These are phyloP conservation scores for Neuroscelio doddi DNA, from an alignment of 2,888 invertebrate genomes.

Conservation along the genomic window DNA sequence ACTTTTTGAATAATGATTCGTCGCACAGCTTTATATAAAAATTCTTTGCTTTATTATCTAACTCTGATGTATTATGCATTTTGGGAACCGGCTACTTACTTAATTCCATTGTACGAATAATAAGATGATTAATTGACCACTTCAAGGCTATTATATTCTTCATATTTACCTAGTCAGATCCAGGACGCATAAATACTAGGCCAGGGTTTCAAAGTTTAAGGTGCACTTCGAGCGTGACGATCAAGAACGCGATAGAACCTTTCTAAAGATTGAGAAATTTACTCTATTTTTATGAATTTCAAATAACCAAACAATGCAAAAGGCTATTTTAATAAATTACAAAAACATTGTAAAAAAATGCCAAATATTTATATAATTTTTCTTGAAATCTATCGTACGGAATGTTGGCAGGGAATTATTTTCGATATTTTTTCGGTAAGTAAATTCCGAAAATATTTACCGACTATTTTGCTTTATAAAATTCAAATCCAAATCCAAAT, in stretches of 20 bases:
- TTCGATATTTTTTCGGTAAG: too few relatives aligned
- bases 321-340: conserved; percentile 26
- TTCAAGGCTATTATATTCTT: conserved; percentile 12
- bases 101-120: conserved; percentile 15
- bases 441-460: too few relatives aligned
- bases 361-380: too few relatives aligned
- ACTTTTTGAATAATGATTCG: too few relatives aligned
- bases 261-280: not conserved
- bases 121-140: conserved; percentile 15
- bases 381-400: too few relatives aligned
- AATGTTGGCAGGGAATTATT: too few relatives aligned
- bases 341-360: too few relatives aligned
- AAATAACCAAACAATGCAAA: not conserved
- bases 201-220: conserved; percentile 17
- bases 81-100: not conserved
- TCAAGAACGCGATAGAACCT: conserved; percentile 40
- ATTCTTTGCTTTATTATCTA: not conserved
- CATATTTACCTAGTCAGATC: not conserved
- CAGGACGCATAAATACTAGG: conserved; percentile 14
- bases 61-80: conserved; percentile 6
- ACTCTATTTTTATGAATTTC: not conserved
- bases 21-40: too few relatives aligned
- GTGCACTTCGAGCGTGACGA: conserved; percentile 37
- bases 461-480: too few relatives aligned
- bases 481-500: too few relatives aligned